Evolutionary conservation across 2,113 vertebrate genomes (phyloP).

Genomic region (Pituophis catenifer): DNA sequence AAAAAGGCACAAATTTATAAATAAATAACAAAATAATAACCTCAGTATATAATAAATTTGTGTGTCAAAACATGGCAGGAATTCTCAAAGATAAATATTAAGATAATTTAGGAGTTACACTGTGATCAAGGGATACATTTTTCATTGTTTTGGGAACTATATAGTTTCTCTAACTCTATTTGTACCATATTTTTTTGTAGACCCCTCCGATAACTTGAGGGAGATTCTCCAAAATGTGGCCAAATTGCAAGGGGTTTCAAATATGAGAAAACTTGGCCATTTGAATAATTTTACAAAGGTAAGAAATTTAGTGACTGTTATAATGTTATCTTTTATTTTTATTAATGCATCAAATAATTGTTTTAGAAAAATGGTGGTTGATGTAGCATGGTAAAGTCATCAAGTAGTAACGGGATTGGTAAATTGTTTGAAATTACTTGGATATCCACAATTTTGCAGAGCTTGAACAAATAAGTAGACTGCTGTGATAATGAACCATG

Average conservation of each 20-base stretch:
- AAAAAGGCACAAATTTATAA: neutral
- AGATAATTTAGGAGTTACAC: neutral
- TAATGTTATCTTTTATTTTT: neutral
- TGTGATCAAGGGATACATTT: neutral
- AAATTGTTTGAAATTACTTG: neutral
- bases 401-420: neutral
- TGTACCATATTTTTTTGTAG: slow-evolving; percentile 70
- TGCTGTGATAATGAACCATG: neutral
- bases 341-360: neutral
- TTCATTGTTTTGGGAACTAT: neutral
- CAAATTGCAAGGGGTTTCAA: slow-evolving; percentile 94
- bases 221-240: slow-evolving; percentile 99
- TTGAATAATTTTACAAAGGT: slow-evolving; percentile 99
- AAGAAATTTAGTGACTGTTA: slow-evolving; percentile 48
- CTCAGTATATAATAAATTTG: neutral
- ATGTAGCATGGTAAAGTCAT: neutral
- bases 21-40: neutral
- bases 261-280: slow-evolving; percentile 98
- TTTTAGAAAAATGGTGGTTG: neutral
- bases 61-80: neutral
- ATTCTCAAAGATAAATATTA: neutral
- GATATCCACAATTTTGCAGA: neutral
- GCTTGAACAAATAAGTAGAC: neutral
- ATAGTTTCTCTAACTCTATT: slow-evolving; percentile 11
- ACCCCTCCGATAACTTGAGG: slow-evolving; percentile 92